Evolutionary conservation across 2,113 vertebrate species (phyloP), one percentile per base, ranked within the genome.

Genomic region (Petaurus breviceps): DNA sequence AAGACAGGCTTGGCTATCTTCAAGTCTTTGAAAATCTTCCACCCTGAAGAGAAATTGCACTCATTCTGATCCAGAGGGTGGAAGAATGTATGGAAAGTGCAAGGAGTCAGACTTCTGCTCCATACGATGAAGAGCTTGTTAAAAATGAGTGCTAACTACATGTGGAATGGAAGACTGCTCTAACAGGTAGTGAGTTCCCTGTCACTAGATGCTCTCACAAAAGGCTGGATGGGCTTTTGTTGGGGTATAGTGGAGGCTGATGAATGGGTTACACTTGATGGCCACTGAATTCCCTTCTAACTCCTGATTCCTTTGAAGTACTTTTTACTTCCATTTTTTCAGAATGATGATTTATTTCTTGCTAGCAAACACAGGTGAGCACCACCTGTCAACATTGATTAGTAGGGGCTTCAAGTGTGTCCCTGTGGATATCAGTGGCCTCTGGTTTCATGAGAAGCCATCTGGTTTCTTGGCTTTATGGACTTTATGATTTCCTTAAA

Each of bases 391-490:
- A 97, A 91, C 0, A 0, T 92, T 97, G 97, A 98, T 98, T 98
- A 98, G 97, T 52, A 90, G 57, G 95, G 94, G 92, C 96, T 68
- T 0, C 0, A 89, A 92, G 31, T 8, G 51, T 97, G 92, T 98
- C 98, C 97, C 97, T 94, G 94, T 1, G 22, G 95, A 68, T 94
- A 57, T 77, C 10, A 46, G 94, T 92, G 97, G 99, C 96, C 98
- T 99, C 98, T 94, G 1, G 92, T 98, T 96, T 97, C 98, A 98
- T 46, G 3, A 97, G 95, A 37, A 96, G 50, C 97, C 98, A 99
- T 98, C 98, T 99, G 98, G 97, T 98, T 98, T 91, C 91, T 94
- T 90, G 50, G 89, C 46, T 0, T 0, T 57, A 94, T 95, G 96
- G 93, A 22, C 54, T 12, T 49, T 31, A 54, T 90, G 9, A 52